Evolutionary conservation across 1,140 invertebrate species (phyloP).

Genomic region (Plectrocnemia conspersa): DNA sequence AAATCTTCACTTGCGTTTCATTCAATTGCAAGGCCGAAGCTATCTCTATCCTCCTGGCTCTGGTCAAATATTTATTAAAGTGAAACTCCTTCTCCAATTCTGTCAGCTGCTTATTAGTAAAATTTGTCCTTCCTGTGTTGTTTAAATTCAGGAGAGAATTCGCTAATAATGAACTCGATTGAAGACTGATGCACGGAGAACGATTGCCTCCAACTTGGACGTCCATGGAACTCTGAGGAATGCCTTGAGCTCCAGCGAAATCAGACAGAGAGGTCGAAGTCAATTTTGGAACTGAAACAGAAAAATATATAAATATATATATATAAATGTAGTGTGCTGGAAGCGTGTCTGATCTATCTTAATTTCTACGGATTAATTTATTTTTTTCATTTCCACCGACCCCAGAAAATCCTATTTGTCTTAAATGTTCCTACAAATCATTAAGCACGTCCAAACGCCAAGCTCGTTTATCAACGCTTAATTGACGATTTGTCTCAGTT

Average conservation of each 20-base stretch:
- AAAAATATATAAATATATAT: neutral
- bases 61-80: slow-evolving; percentile 97
- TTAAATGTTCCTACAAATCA: slow-evolving; percentile 19
- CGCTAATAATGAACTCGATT: slow-evolving; percentile 41
- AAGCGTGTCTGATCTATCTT: too few relatives aligned
- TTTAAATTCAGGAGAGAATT: slow-evolving; percentile 61
- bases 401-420: slow-evolving; percentile 22
- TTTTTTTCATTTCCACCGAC: neutral
- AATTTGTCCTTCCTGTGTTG: slow-evolving; percentile 91
- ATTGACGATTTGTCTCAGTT: slow-evolving; percentile 34
- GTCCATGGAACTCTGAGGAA: slow-evolving; percentile 44
- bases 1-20: slow-evolving; percentile 90
- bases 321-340: too few relatives aligned
- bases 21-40: slow-evolving; percentile 93
- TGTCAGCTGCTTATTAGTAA: slow-evolving; percentile 98
- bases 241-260: slow-evolving; percentile 36
- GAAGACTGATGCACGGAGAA: slow-evolving; percentile 40
- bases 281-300: slow-evolving; percentile 64
- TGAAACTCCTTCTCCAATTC: slow-evolving; percentile 99
- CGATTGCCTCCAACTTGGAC: slow-evolving; percentile 40
- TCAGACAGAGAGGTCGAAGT: slow-evolving; percentile 49
- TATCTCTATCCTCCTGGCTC: slow-evolving; percentile 95
- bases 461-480: slow-evolving; percentile 25
- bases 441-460: slow-evolving; percentile 9
- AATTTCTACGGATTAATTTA: too few relatives aligned